Evolutionary conservation across 2,797 vertebrate genomes (phyloP).

Genomic region (Pipistrellus pipistrellus): DNA sequence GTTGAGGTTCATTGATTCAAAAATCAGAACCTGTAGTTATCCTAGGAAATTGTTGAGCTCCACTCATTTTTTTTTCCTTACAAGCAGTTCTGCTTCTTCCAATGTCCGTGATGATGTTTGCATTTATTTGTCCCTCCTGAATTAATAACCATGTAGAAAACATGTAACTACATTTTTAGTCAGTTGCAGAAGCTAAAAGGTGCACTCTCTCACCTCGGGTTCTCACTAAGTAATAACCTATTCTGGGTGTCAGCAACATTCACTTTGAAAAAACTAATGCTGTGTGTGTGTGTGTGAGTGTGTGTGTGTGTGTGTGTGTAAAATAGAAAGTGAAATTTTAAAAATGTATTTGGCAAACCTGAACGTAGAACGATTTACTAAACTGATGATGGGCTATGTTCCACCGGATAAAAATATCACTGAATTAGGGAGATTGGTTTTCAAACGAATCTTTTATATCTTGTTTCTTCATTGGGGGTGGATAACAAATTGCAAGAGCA

Average conservation of each 20-base stretch:
- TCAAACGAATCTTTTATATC: conserved; percentile 37
- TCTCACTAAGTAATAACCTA: not conserved
- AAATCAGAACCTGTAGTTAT: not conserved
- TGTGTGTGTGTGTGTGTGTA: not conserved
- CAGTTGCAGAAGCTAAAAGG: not conserved
- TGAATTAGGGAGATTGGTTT: conserved; percentile 18
- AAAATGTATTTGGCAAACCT: not conserved
- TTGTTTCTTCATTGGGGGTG: not conserved
- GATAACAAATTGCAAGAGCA: not conserved
- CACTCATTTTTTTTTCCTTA: conserved; percentile 10
- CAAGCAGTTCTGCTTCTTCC: not conserved
- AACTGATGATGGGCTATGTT: not conserved
- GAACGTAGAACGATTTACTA: not conserved
- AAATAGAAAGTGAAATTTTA: not conserved
- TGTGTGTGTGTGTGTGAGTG: too few species aligned
- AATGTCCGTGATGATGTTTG: not conserved
- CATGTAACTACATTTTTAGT: not conserved
- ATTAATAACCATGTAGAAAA: not conserved
- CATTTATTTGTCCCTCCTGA: not conserved
- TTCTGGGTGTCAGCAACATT: not conserved
- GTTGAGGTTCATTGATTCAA: not conserved
- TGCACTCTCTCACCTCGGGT: not conserved
- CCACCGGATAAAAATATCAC: not conserved
- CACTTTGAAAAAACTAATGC: not conserved
- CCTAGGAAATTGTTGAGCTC: not conserved